phyloP scores from a whole-genome alignment of 2,797 vertebrate genomes.

The Threskiornis aethiopicus region DNA sequence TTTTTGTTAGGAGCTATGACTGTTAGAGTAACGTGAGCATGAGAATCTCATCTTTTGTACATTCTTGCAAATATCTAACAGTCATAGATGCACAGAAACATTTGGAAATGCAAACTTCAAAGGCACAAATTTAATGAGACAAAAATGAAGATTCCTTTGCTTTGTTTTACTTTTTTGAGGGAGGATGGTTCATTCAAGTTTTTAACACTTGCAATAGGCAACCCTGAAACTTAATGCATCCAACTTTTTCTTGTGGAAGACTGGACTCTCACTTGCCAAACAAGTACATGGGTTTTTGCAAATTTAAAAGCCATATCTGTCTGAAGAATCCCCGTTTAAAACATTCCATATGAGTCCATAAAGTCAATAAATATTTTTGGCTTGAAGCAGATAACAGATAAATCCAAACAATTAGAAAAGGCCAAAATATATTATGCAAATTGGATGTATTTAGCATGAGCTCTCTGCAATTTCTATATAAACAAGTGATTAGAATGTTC shows the following conservation, averaged over 20 bases:
- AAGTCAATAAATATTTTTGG: slow-evolving; percentile 29
- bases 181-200: not conserved
- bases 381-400: slow-evolving; percentile 4
- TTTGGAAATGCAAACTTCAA: not conserved
- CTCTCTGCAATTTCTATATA: slow-evolving; percentile 30
- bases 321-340: not conserved
- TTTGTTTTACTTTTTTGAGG: not conserved
- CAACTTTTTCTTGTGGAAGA: not conserved
- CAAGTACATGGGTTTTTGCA: not conserved
- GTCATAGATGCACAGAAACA: not conserved
- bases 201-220: not conserved
- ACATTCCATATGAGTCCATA: not conserved
- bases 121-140: not conserved
- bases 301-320: not conserved
- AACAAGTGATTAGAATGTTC: slow-evolving; percentile 33
- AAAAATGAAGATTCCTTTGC: not conserved
- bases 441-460: slow-evolving; percentile 15
- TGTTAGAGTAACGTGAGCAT: not conserved
- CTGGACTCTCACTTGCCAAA: not conserved
- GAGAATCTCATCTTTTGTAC: not conserved
- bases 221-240: not conserved
- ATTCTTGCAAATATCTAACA: not conserved
- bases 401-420: slow-evolving; percentile 47
- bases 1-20: not conserved
- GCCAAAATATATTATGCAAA: slow-evolving; percentile 53